Base-by-base conservation (phyloP, 2,888 invertebrate species). In the Tinea pellionella region DNA sequence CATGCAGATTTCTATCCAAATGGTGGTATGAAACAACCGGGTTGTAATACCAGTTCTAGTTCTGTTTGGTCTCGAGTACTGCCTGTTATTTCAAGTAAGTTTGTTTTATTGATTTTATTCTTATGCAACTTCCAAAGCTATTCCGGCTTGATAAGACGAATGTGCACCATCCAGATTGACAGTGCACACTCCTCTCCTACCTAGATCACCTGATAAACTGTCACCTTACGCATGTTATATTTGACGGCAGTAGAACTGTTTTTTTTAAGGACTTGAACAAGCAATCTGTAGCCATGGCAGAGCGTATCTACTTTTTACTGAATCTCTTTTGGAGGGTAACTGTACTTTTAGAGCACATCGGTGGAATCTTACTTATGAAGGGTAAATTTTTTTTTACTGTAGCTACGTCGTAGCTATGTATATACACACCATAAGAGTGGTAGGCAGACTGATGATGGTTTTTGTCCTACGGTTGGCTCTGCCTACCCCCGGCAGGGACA, bases 1-100 rank as follows among this genome's bases (percentile, higher is more conserved):
- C 82, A 92, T 64, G 88, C 90, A 1, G 92, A 93, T 69, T 92
- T 92, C 68, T 92, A 92, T 71, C 90, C 92, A 0, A 92, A 92
- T 62, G 92, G 92, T 0, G 93, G 92, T 0, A 83, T 88, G 76
- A 79, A 79, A 57, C 93, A 93, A 67, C 92, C 92, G 0, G 92
- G 92, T 0, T 93, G 93, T 66, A 59, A 64, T 6, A 79, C 75
- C 47, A 63, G 66, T 1, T 71, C 72, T 1, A 70, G 67, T 9
- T 77, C 83, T 0, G 64, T 81, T 1, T 76, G 78, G 69, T 71
- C 80, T 0, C 68, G 72, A 13, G 64, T 80, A 8, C 55, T 82
- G 12, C 78, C 78, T 0, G 24, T 24, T 24, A 66, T 77, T 59
- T 61, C 66, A n/a, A 74, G 89, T 89, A 66, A 78, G 80, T 77